These are phyloP conservation scores for Amphipoea lucens DNA, from an alignment of 2,888 invertebrate genomes.

Conservation along the genomic window DNA sequence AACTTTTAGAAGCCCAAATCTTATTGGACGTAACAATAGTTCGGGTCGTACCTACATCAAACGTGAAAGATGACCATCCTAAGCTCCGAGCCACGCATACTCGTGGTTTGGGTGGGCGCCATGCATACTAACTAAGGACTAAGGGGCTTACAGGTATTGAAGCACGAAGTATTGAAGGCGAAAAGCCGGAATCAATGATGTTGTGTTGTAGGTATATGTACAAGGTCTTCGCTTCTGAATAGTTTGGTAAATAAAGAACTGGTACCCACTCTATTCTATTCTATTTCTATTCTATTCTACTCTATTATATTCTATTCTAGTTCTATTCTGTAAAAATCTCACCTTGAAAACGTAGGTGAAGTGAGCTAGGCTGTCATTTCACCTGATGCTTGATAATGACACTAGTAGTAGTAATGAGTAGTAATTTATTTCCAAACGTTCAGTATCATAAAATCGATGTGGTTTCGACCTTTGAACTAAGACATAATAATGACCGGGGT, in stretches of 20 bases:
- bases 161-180: not conserved
- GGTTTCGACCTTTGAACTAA: not conserved
- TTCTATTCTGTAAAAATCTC: not conserved
- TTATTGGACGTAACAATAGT: constrained; percentile 41
- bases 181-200: not conserved
- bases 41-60: constrained; percentile 40
- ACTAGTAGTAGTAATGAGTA: not conserved
- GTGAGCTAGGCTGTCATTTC: not conserved
- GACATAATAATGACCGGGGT: not conserved
- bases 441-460: not conserved
- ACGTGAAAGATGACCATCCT: constrained; percentile 43
- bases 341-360: not conserved
- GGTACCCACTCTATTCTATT: not conserved
- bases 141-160: constrained; percentile 18
- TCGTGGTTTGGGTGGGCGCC: constrained; percentile 1
- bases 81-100: constrained; percentile 30
- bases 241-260: not conserved
- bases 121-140: constrained; percentile 53
- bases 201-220: constrained; percentile 1
- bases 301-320: too few species aligned
- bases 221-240: not conserved
- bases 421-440: not conserved
- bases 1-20: constrained; percentile 39
- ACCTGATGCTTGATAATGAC: not conserved
- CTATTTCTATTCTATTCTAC: too few species aligned